A percentile compares a stretch with the other conserved stretches of the same genome.
Conservation (phyloP, 2,888 invertebrate genomes). For the Aphelenchoides bicaudatus region DNA sequence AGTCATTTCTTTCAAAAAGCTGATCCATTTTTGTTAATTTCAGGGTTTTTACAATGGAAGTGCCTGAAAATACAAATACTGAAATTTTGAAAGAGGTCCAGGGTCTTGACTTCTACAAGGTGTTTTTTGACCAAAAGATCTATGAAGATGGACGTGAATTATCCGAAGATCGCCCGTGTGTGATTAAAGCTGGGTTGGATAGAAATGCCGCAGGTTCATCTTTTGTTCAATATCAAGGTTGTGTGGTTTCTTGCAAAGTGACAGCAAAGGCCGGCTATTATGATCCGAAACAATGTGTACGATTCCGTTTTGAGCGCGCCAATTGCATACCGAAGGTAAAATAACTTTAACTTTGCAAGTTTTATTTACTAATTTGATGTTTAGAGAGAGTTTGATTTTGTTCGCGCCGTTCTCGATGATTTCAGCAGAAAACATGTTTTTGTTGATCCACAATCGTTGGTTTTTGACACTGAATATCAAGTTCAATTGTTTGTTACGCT, state of each 20-base stretch:
- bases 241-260: constrained; percentile 9
- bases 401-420: constrained; percentile 1
- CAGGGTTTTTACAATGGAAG: no score
- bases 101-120: constrained; percentile 17
- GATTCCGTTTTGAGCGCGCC: constrained; percentile 8
- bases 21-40: no score
- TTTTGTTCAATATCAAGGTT: constrained; percentile 14
- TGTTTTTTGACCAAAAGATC: constrained; percentile 14
- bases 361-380: background rate
- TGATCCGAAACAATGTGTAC: background rate
- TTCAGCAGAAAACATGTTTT: background rate
- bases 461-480: constrained; percentile 15
- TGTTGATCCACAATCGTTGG: constrained; percentile 8
- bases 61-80: background rate
- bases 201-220: constrained; percentile 13
- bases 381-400: constrained; percentile 18
- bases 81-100: constrained; percentile 15
- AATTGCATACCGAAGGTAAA: constrained; percentile 6
- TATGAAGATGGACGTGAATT: constrained; percentile 18
- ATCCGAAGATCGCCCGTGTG: constrained; percentile 12
- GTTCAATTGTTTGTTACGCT: constrained; percentile 11
- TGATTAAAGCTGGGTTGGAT: constrained; percentile 8
- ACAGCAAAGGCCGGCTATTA: constrained; percentile 14
- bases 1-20: no score
- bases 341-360: background rate